phyloP scores from a whole-genome alignment of 2,888 invertebrate species.

The Harmothoe impar region DNA sequence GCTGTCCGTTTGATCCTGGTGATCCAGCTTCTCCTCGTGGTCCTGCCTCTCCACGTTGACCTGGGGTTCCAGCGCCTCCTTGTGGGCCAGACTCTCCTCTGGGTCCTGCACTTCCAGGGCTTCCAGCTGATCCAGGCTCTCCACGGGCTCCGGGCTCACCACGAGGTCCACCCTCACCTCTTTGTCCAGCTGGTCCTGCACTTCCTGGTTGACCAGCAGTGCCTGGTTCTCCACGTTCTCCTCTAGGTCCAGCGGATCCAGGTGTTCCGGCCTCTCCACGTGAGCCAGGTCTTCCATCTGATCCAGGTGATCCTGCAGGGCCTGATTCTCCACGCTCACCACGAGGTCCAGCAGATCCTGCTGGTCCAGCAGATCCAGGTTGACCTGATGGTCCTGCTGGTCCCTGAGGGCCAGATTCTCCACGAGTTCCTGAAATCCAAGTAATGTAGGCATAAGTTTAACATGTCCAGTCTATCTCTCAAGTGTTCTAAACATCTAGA shows the following conservation, averaged over 20 bases:
- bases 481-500: too few relatives aligned
- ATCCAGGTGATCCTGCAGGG: constrained; percentile 63
- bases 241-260: background rate
- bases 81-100: constrained; percentile 61
- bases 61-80: constrained; percentile 54
- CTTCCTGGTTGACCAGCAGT: constrained; percentile 1
- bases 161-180: constrained; percentile 61
- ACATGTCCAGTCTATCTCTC: too few relatives aligned
- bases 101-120: constrained; percentile 35
- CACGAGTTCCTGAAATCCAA: constrained; percentile 80
- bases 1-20: background rate
- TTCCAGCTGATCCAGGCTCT: constrained; percentile 46
- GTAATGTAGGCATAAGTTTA: too few relatives aligned
- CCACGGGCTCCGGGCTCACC: background rate
- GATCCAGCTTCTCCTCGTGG: background rate
- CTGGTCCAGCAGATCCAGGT: background rate
- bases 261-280: background rate
- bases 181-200: constrained; percentile 70
- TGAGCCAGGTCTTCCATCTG: constrained; percentile 69
- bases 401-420: constrained; percentile 66
- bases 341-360: constrained; percentile 23
- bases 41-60: background rate
- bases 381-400: constrained; percentile 22
- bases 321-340: constrained; percentile 51
- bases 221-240: constrained; percentile 6